Evolutionary conservation across 2,113 vertebrate species (phyloP).

Genomic region (Carollia perspicillata): DNA sequence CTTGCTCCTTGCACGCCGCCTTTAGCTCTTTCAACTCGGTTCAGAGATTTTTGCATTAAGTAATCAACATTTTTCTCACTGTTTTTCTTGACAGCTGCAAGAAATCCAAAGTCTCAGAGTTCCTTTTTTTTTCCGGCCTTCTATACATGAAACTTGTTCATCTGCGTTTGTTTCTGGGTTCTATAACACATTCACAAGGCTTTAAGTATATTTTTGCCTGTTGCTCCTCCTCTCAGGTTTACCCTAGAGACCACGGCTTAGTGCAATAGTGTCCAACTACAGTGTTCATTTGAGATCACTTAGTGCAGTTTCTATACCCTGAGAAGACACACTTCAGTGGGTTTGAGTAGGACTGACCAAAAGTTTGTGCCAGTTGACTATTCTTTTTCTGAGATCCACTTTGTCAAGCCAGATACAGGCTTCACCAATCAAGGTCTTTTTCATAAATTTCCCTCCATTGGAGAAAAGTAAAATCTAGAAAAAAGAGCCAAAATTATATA

Average conservation of each 20-base stretch:
- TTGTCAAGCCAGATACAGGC: constrained; percentile 99
- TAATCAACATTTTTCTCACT: constrained; percentile 55
- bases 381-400: constrained; percentile 98
- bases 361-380: constrained; percentile 99
- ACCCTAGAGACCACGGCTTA: constrained; percentile 76
- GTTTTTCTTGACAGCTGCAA: constrained; percentile 56
- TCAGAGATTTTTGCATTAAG: constrained; percentile 56
- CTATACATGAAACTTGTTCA: constrained; percentile 23
- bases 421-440: constrained; percentile 98
- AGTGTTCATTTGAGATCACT: constrained; percentile 61
- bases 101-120: constrained; percentile 61
- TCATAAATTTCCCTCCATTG: constrained; percentile 99
- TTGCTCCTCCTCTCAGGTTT: constrained; percentile 67
- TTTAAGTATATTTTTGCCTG: constrained; percentile 55
- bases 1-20: constrained; percentile 49
- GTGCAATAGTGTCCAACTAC: constrained; percentile 73
- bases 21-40: constrained; percentile 41
- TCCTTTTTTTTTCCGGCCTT: constrained; percentile 48
- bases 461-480: constrained; percentile 95
- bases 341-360: constrained; percentile 92
- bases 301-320: constrained; percentile 72
- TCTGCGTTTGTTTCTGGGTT: constrained; percentile 59
- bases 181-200: constrained; percentile 71
- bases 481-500: constrained; percentile 40
- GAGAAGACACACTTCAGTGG: constrained; percentile 81